Base-by-base conservation (phyloP, 1,140 invertebrate species). In the Conus ventricosus region DNA sequence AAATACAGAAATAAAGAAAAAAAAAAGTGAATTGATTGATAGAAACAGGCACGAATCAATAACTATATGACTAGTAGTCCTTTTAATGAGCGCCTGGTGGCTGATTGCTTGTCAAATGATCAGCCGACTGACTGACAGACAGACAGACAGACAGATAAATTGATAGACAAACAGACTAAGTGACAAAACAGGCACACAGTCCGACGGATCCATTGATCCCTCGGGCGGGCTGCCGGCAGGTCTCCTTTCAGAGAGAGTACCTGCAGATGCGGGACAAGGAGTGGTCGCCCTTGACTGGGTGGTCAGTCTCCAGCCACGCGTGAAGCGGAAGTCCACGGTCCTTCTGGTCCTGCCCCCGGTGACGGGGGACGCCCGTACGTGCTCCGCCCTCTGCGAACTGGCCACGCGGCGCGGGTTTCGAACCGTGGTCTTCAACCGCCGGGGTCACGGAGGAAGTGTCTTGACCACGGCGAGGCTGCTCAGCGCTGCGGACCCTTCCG, bases 261-360 rank as follows among this genome's bases (percentile, higher is more conserved):
- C 78, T 94, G n/a, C 92, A 93, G 88, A 90, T 94, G 91, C 88
- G 90, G 27, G 93, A 94, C 88, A 91, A 92, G 27, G 93, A 15
- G 87, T 93, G 20, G 90, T 93, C 23, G 91, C 93, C 0, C 87
- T 94, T 25, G 93, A 93, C 88, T 94, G 93, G 93, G 83, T 89
- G 5, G 63, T 88, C 23, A 76, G 53, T 39, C 63, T 85, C 25
- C 81, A 88, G 39, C 67, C 84, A 53, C 88, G 84, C 27, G 53
- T 87, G 6, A 89, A 39, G 39, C 39, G 39, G 39, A 39, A 39
- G 39, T 80, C 60, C 55, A 90, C 88, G 2, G 87, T 91, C 23
- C 76, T 91, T 5, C 82, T 93, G n/a, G 89, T 93, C 5, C 89
- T 94, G 78, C 93, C 93, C 5, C 86, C 91, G 7, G 71, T 93